Conservation (phyloP, 2,888 invertebrate species). For the Idaea biselata region DNA sequence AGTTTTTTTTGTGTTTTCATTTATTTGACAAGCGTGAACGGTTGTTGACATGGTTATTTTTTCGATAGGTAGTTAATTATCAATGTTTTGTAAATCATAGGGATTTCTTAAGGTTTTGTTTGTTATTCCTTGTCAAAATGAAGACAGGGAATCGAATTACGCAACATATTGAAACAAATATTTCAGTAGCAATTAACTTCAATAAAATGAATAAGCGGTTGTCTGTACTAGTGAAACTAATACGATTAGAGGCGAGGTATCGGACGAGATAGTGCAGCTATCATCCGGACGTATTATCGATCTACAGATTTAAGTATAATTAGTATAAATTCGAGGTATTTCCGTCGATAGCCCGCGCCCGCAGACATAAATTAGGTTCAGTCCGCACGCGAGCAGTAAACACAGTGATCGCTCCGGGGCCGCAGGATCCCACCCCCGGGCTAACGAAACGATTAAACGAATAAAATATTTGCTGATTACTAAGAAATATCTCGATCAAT, state of each 20-base stretch:
- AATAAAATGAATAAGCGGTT: no score
- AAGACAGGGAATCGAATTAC: no score
- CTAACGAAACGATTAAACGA: constrained; percentile 10
- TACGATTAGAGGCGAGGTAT: no score
- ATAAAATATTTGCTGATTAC: constrained; percentile 1
- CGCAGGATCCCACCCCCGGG: constrained; percentile 8
- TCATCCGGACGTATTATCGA: not conserved
- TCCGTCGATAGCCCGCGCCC: constrained; percentile 9
- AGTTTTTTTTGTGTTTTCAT: constrained; percentile 22
- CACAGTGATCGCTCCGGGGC: constrained; percentile 11
- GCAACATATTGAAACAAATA: no score
- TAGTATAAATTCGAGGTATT: constrained; percentile 2
- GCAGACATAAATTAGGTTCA: constrained; percentile 13
- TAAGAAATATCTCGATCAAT: not conserved
- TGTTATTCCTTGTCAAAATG: no score
- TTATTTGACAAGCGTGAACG: not conserved
- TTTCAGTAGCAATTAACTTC: no score
- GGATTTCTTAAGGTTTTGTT: no score
- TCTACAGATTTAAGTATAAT: not conserved
- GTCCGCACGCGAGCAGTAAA: constrained; percentile 26
- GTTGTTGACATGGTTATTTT: not conserved
- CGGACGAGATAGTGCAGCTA: not conserved
- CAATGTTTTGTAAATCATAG: no score
- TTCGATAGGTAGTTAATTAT: no score
- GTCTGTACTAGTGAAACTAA: no score